Conservation (phyloP, 2,113 vertebrate species). For the Aptenodytes forsteri region DNA sequence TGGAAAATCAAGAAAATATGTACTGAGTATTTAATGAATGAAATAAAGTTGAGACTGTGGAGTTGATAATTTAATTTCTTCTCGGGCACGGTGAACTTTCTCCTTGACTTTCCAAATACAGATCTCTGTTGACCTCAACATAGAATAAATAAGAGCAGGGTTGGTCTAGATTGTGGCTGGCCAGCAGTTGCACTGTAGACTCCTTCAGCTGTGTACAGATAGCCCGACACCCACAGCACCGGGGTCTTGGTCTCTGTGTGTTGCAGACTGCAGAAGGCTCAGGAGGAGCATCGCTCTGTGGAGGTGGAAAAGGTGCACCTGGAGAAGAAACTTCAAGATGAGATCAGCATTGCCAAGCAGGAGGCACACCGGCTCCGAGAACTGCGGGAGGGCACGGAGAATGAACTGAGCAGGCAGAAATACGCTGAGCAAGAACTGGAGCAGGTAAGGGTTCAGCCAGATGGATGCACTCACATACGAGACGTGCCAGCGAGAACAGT, state of each 20-base stretch:
- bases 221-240: accelerated
- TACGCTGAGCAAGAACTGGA: constrained; percentile 96
- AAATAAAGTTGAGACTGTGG: neutral
- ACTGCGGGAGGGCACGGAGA: constrained; percentile 92
- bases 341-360: constrained; percentile 95
- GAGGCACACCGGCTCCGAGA: constrained; percentile 92
- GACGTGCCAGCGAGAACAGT: accelerated
- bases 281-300: constrained; percentile 94
- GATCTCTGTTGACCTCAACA: accelerated
- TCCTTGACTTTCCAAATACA: neutral
- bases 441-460: constrained; percentile 77
- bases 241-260: neutral
- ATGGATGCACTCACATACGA: accelerated
- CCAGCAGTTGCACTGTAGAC: accelerated
- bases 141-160: accelerated
- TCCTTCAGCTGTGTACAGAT: accelerated
- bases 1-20: neutral
- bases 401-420: constrained; percentile 94
- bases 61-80: neutral
- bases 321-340: constrained; percentile 94
- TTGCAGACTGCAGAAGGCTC: constrained; percentile 92
- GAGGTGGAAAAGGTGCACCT: constrained; percentile 97
- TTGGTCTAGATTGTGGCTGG: accelerated
- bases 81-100: accelerated
- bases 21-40: neutral